Evolutionary conservation across 2,113 vertebrate genomes (phyloP), one percentile per base, ranked within the genome.

Genomic region (Microcebus murinus): DNA sequence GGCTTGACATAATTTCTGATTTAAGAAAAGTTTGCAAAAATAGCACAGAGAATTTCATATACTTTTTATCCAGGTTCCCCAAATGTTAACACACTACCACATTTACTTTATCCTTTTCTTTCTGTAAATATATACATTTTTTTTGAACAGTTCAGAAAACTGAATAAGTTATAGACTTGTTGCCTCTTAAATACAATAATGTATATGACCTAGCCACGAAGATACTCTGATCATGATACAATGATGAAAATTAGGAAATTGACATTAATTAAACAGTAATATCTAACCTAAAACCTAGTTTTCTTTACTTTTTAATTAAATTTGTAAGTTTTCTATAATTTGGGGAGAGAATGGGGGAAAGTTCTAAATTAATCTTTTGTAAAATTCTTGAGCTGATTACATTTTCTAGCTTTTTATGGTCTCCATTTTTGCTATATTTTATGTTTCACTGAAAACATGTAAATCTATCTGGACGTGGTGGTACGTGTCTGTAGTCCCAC

Each of bases 251-350:
- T 87, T 20, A 84, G 63, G 48, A 83, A 80, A 42, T 57, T 73
- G 67, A 48, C 20, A 13, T 42, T 84, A 63, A 67, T 84, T 27
- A 0, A 79, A 29, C 87, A 63, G 39, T 83, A 3, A 76, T 94
- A 57, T 29, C 21, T 57, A 91, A 79, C 10, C 48, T 45, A 50
- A 79, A 74, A 67, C 29, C 84, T 17, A 48, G 10, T 85, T 94
- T 80, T 92, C 52, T 94, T 71, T 14, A 89, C 84, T 86, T 91
- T 73, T 70, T 48, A 87, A 76, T 84, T 52, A 52, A 91, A 80
- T 77, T 91, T 79, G 31, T 87, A 45, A 68, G 34, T 11, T 70
- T 90, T 94, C 63, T 90, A 5, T 95, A 95, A 61, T 52, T 61
- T 90, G 27, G 48, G 9, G 34, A 36, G 36, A 31, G 21, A 52